These are phyloP conservation scores for Adelphocoris suturalis DNA, from an alignment of 2,888 invertebrate species.

Conservation along the genomic window DNA sequence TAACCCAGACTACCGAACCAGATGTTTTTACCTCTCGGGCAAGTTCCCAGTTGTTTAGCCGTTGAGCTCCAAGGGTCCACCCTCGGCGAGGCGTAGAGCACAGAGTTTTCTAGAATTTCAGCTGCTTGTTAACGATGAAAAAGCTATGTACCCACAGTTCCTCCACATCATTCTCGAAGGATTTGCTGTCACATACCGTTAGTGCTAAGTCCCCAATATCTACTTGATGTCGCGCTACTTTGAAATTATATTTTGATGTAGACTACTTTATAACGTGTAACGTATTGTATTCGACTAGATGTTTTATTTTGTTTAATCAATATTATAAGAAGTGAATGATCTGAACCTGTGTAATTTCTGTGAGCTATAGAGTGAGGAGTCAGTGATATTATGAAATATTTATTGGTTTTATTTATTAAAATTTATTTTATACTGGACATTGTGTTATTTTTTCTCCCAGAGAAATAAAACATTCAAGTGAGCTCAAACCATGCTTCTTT, in stretches of 20 bases:
- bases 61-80: too few relatives aligned
- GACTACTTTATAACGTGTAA: conserved; percentile 21
- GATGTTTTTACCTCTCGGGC: too few relatives aligned
- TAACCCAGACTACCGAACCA: too few relatives aligned
- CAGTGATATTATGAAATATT: conserved; percentile 43
- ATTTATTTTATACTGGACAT: conserved; percentile 54
- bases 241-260: conserved; percentile 25
- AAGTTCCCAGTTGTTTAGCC: too few relatives aligned
- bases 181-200: too few relatives aligned
- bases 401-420: conserved; percentile 59
- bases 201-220: neutral
- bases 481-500: too few relatives aligned
- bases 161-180: too few relatives aligned
- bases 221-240: neutral
- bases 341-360: conserved; percentile 30
- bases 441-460: neutral
- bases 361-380: conserved; percentile 20
- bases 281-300: neutral
- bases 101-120: too few relatives aligned
- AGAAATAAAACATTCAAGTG: too few relatives aligned
- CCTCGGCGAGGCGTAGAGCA: too few relatives aligned
- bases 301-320: neutral
- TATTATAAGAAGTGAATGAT: neutral
- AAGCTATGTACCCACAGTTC: too few relatives aligned
- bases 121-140: too few relatives aligned